Evolutionary conservation across 2,113 vertebrate species (phyloP), one percentile per base, ranked within the genome.

Genomic region (Leucoraja erinaceus): DNA sequence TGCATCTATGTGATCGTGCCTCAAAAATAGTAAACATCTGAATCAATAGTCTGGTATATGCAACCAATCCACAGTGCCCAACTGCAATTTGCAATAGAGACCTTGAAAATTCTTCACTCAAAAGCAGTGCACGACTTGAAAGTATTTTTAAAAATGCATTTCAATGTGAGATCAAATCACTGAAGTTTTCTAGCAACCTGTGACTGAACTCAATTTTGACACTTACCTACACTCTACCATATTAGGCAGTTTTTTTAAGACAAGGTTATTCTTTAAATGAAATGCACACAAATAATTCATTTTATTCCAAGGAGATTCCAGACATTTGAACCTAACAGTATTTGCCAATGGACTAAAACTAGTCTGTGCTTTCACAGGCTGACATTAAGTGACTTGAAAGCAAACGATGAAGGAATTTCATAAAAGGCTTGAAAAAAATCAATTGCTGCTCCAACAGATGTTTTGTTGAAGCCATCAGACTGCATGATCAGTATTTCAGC

Each of bases 401-500:
- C 90, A 91, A 68, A 91, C 5, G 68, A 91, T 12, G 33, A 70
- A 70, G 66, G 68, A 91, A 74, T 91, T 91, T 91, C 33, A 91
- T 72, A 68, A 68, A 11, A 72, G 88, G 68, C 66, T 70, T 88
- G 31, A 70, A 72, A 72, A 84, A 91, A 91, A 91, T 91, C 90
- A 91, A 91, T 91, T 91, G 66, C 90, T 74, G 90, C 22, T 74
- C 66, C 68, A 72, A 72, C 90, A 91, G 90, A 91, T 91, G 79
- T 77, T 77, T 59, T 91, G 90, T 12, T 72, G 90, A 91, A 91
- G 66, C 66, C 90, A 91, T 74, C 90, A 91, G 90, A 12, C 90
- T 91, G 33, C 90, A 70, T 91, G 90, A 91, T 91, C 90, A 91
- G 90, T 91, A 72, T 91, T 91, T 72, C 90, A 91, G 38, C 66